These are phyloP conservation scores for Bicyclus anynana DNA, from an alignment of 1,140 invertebrate species.

Conservation along the genomic window DNA sequence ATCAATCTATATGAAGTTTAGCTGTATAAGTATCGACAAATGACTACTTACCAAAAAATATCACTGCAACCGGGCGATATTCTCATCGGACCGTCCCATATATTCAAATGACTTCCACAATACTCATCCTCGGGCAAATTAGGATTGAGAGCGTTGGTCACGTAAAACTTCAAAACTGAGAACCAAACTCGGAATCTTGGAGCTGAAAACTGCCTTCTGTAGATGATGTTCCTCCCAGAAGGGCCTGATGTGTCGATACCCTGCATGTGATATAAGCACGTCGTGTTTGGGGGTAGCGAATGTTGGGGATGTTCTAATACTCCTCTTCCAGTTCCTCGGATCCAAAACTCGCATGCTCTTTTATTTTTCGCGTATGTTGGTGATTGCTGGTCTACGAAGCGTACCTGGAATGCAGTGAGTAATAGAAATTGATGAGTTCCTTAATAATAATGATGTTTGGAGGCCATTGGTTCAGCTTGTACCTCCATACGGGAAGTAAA, in stretches of 20 bases:
- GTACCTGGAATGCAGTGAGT: no score
- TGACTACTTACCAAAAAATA: slow-evolving; percentile 88
- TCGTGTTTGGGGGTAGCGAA: slow-evolving; percentile 90
- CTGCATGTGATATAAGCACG: slow-evolving; percentile 90
- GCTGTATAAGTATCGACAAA: no score
- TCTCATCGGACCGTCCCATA: slow-evolving; percentile 90
- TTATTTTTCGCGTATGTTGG: slow-evolving; percentile 89
- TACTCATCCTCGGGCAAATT: slow-evolving; percentile 82
- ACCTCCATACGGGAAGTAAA: no score
- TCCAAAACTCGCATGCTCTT: slow-evolving; percentile 90
- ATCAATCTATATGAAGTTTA: no score
- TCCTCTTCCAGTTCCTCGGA: slow-evolving; percentile 86
- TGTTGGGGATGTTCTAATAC: slow-evolving; percentile 88
- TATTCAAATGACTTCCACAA: slow-evolving; percentile 87
- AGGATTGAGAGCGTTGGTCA: slow-evolving; percentile 78
- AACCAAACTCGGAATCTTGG: slow-evolving; percentile 90
- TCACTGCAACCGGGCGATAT: slow-evolving; percentile 87
- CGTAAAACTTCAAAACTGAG: slow-evolving; percentile 91
- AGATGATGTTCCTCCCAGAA: slow-evolving; percentile 80
- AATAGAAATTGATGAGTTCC: no score
- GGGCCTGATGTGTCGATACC: slow-evolving; percentile 78
- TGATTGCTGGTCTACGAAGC: slow-evolving; percentile 88
- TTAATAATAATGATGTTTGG: no score
- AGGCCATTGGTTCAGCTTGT: no score
- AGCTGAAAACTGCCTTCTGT: slow-evolving; percentile 79